phyloP scores from a whole-genome alignment of 1,140 invertebrate species.

The Eubasilissa regina region DNA sequence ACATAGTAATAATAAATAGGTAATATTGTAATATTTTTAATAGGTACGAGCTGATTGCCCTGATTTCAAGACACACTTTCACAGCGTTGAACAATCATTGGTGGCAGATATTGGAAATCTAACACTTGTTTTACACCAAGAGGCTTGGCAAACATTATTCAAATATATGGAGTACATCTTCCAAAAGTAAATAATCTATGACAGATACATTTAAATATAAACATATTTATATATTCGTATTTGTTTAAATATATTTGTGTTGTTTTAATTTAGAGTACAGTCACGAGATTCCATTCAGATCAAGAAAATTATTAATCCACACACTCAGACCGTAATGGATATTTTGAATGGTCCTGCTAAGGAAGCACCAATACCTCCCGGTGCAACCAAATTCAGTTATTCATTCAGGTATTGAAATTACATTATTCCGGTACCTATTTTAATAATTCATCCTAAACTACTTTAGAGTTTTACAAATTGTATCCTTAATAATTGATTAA shows the following conservation, averaged over 20 bases:
- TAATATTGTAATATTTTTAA: constrained; percentile 33
- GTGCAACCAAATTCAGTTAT: constrained; percentile 85
- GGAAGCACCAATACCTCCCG: constrained; percentile 81
- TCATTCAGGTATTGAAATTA: constrained; percentile 71
- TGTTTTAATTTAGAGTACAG: constrained; percentile 65
- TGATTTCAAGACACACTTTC: constrained; percentile 87
- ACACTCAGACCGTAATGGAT: constrained; percentile 58
- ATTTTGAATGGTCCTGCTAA: constrained; percentile 63
- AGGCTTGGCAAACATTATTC: constrained; percentile 80
- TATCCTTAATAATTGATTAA: constrained; percentile 7
- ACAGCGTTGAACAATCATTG: constrained; percentile 85
- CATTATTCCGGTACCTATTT: background rate
- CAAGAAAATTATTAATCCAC: constrained; percentile 64
- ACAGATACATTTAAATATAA: background rate
- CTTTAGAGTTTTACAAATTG: background rate
- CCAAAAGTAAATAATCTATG: constrained; percentile 64
- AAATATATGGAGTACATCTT: constrained; percentile 74
- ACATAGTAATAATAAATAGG: too few species aligned
- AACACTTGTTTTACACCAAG: constrained; percentile 80
- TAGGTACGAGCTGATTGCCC: constrained; percentile 86
- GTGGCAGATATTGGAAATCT: constrained; percentile 81
- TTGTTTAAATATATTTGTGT: constrained; percentile 10
- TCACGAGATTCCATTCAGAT: constrained; percentile 66
- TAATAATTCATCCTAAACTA: background rate
- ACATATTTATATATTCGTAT: background rate